Percentiles rank a stretch among this genome's conserved stretches.
Conservation (phyloP, 2,797 vertebrate species). For the Momotus momota region DNA sequence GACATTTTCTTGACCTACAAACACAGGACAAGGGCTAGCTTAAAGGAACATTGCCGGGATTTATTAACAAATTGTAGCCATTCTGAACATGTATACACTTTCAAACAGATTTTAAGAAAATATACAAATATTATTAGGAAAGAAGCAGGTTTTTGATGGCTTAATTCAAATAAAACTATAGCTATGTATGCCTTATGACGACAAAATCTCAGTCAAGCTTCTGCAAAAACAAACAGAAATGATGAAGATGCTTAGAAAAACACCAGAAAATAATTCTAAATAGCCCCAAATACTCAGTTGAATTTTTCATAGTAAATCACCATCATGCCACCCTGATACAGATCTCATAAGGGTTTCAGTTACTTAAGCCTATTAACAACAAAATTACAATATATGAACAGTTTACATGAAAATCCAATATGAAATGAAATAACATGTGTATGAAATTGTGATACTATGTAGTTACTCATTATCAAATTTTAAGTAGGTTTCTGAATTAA, state of each 20-base stretch:
- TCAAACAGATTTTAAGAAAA: not conserved
- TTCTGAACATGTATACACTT: not conserved
- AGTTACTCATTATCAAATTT: not conserved
- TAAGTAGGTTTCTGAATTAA: not conserved
- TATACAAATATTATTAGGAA: not conserved
- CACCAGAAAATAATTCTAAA: not conserved
- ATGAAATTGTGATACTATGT: not conserved
- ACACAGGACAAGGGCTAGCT: not conserved
- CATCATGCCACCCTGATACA: not conserved
- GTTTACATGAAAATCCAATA: not conserved
- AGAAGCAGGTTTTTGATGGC: not conserved
- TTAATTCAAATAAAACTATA: not conserved
- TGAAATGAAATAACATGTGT: not conserved
- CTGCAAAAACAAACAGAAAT: not conserved
- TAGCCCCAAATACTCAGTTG: not conserved
- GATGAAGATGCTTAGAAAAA: not conserved
- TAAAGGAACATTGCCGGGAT: not conserved
- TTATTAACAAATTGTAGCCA: not conserved
- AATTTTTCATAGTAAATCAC: not conserved
- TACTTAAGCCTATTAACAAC: not conserved
- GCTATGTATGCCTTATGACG: not conserved
- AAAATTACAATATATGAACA: not conserved
- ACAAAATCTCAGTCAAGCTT: not conserved
- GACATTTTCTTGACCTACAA: not conserved
- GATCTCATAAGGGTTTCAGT: not conserved